Percentiles rank a stretch among this genome's conserved stretches.
These are phyloP conservation scores for Hylomyscus alleni DNA, from an alignment of 2,797 vertebrate genomes.

Conservation along the genomic window DNA sequence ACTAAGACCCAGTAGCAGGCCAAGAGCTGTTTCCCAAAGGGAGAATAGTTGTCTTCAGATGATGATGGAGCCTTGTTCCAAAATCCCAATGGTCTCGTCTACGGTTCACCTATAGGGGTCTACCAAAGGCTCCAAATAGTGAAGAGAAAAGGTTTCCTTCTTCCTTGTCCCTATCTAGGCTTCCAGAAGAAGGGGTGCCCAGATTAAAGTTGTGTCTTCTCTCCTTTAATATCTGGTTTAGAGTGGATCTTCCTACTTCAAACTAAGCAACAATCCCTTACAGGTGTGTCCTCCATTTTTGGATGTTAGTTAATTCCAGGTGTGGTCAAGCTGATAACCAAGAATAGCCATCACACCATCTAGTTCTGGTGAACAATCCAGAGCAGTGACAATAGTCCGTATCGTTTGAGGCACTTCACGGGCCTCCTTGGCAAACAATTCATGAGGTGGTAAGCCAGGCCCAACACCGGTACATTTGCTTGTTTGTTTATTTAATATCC, in stretches of 20 bases:
- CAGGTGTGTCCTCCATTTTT: neutral
- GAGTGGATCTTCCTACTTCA: neutral
- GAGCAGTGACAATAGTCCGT: neutral
- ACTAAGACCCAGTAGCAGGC: neutral
- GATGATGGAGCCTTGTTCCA: neutral
- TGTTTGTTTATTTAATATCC: neutral
- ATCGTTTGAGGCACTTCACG: neutral
- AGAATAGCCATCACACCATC: neutral
- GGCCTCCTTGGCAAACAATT: neutral
- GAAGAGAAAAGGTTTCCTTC: neutral
- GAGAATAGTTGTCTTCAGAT: neutral
- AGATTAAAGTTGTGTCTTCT: neutral
- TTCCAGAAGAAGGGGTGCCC: neutral
- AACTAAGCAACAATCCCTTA: neutral
- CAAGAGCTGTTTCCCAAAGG: neutral
- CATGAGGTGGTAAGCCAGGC: neutral
- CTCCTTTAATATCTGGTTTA: neutral
- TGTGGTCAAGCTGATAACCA: neutral
- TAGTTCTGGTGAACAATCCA: too few species aligned
- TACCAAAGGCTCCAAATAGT: neutral
- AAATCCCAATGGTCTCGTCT: neutral
- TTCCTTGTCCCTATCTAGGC: neutral
- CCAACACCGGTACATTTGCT: neutral
- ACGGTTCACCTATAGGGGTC: neutral
- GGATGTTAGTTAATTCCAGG: neutral